A percentile compares a stretch with the other conserved stretches of the same genome.
These are phyloP conservation scores for Steinernema hermaphroditum DNA, from an alignment of 2,888 invertebrate species.

Conservation along the genomic window DNA sequence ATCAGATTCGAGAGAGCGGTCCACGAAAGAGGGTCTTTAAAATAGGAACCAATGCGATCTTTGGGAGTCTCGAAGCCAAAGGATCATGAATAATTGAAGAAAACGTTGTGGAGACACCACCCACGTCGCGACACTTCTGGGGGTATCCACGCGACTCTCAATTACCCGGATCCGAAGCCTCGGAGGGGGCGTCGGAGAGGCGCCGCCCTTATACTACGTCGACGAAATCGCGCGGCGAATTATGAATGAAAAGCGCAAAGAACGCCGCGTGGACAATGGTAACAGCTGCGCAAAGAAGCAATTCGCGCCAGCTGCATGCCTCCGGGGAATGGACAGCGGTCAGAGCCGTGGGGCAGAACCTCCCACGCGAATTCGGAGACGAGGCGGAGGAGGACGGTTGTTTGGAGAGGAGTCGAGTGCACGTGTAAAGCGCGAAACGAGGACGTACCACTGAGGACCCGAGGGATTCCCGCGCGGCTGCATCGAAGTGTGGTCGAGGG, in stretches of 20 bases:
- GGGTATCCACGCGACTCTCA: no score
- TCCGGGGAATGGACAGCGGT: slow-evolving; percentile 22
- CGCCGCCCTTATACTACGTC: slow-evolving; percentile 23
- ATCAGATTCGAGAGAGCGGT: no score
- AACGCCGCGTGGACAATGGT: not conserved
- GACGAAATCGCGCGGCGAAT: not conserved
- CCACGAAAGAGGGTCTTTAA: no score
- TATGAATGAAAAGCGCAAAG: slow-evolving; percentile 29
- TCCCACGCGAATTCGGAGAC: not conserved
- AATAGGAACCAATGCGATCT: no score
- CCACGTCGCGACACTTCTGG: not conserved
- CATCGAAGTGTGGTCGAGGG: slow-evolving; percentile 41
- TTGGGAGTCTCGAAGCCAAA: not conserved
- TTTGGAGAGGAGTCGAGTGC: not conserved
- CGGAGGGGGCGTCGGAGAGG: not conserved
- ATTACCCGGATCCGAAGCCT: no score
- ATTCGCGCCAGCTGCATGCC: slow-evolving; percentile 14
- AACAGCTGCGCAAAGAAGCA: slow-evolving; percentile 26
- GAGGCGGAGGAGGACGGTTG: not conserved
- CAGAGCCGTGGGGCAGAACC: not conserved
- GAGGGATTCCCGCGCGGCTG: slow-evolving; percentile 35
- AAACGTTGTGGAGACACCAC: not conserved
- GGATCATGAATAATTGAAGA: slow-evolving; percentile 6
- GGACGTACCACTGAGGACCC: slow-evolving; percentile 44
- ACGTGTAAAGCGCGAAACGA: not conserved